Evolutionary conservation across 2,113 vertebrate species (phyloP).

Genomic region (Nycticebus coucang): DNA sequence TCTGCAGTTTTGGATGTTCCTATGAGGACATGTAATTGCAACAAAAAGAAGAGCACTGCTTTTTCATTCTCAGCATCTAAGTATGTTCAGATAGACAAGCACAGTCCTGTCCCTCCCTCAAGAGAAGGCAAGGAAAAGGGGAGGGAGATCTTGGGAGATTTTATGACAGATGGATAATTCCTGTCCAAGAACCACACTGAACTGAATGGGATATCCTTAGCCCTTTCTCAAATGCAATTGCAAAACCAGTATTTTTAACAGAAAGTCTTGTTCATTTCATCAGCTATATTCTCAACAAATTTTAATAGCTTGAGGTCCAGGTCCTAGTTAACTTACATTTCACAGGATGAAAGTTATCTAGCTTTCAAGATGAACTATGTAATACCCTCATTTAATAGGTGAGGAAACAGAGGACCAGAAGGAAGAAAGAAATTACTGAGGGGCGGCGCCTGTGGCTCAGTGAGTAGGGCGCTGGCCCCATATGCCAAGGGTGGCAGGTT

Average conservation of each 20-base stretch:
- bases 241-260: neutral
- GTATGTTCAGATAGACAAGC: neutral
- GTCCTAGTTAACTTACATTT: neutral
- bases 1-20: neutral
- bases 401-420: neutral
- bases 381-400: neutral
- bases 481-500: no score
- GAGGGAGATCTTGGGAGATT: neutral
- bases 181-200: neutral
- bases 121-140: neutral
- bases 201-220: neutral
- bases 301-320: neutral
- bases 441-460: no score
- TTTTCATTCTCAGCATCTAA: neutral
- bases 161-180: neutral
- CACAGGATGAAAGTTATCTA: neutral
- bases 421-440: neutral
- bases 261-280: neutral
- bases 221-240: neutral
- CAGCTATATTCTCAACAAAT: neutral
- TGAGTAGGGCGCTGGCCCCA: no score
- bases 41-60: neutral
- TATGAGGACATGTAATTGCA: neutral
- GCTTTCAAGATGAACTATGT: neutral
- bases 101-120: neutral